Evolutionary conservation across 2,888 invertebrate species (phyloP).

Genomic region (Eudasyphora cyanicolor): DNA sequence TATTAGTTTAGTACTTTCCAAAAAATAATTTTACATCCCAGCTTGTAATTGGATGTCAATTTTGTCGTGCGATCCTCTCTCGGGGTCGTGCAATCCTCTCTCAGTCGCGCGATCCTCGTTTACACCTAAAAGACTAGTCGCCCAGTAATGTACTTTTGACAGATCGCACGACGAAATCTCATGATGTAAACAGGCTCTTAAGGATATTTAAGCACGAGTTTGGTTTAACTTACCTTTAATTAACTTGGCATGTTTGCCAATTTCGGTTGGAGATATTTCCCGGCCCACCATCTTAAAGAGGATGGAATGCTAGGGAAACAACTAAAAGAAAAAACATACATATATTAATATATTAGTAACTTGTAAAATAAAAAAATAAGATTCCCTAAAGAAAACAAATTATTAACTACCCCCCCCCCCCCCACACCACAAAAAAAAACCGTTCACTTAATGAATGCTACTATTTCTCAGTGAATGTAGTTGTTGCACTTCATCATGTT

Average conservation of each 20-base stretch:
- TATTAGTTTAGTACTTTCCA: too few relatives aligned
- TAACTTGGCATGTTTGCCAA: constrained; percentile 83
- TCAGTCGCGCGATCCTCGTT: too few relatives aligned
- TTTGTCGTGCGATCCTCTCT: too few relatives aligned
- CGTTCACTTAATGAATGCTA: not conserved
- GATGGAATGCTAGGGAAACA: constrained; percentile 13
- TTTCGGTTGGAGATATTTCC: constrained; percentile 83
- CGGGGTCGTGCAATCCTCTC: too few relatives aligned
- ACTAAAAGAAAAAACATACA: constrained; percentile 21
- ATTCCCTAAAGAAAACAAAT: not conserved
- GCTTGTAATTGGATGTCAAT: too few relatives aligned
- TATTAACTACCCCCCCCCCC: too few relatives aligned
- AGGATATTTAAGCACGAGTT: too few relatives aligned
- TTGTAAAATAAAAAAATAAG: not conserved
- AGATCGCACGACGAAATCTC: too few relatives aligned
- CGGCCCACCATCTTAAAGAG: constrained; percentile 77
- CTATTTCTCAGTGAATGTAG: not conserved
- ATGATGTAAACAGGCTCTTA: too few relatives aligned
- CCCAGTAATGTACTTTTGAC: too few relatives aligned
- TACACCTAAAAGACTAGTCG: too few relatives aligned
- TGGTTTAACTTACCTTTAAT: constrained; percentile 82
- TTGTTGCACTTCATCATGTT: not conserved
- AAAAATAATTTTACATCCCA: too few relatives aligned
- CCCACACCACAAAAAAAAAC: constrained; percentile 2
- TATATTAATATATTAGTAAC: not conserved